Evolutionary conservation across 2,888 invertebrate genomes (phyloP).

Genomic region (Aricia artaxerxes): DNA sequence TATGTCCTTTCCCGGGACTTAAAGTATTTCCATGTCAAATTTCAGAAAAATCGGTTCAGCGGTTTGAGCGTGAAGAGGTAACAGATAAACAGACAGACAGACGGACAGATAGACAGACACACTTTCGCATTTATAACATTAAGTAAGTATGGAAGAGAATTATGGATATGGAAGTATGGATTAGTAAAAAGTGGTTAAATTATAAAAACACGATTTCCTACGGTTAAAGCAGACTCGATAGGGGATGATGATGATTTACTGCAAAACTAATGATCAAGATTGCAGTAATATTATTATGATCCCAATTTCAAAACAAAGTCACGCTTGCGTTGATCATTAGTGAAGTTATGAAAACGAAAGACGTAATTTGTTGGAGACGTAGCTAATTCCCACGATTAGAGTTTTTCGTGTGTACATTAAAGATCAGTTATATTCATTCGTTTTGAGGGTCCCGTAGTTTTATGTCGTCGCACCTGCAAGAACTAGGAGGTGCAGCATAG

Average conservation of each 20-base stretch:
- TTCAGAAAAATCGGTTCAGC: too few species aligned
- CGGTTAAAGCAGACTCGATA: neutral
- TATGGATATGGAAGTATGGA: too few species aligned
- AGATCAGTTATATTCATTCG: neutral
- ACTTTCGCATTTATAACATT: too few species aligned
- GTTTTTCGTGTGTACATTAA: conserved; percentile 38
- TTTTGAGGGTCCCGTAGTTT: neutral
- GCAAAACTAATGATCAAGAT: conserved; percentile 15
- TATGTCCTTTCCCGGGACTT: too few species aligned
- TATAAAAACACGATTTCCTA: neutral
- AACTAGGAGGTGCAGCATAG: too few species aligned
- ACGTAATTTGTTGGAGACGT: conserved; percentile 31
- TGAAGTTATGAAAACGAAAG: conserved; percentile 24
- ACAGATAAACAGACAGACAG: too few species aligned
- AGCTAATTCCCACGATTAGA: conserved; percentile 40
- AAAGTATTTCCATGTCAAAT: too few species aligned
- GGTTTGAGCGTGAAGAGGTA: too few species aligned
- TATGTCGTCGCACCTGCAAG: neutral
- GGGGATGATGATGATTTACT: neutral
- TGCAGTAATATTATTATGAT: conserved; percentile 24
- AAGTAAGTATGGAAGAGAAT: too few species aligned
- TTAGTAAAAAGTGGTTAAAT: too few species aligned
- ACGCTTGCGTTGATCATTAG: conserved; percentile 36
- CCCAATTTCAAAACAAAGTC: conserved; percentile 48
- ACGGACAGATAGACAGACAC: too few species aligned